Percentiles rank a stretch among this genome's conserved stretches.
Evolutionary conservation across 2,113 vertebrate genomes (phyloP).

Genomic region (Oostethus manadensis): DNA sequence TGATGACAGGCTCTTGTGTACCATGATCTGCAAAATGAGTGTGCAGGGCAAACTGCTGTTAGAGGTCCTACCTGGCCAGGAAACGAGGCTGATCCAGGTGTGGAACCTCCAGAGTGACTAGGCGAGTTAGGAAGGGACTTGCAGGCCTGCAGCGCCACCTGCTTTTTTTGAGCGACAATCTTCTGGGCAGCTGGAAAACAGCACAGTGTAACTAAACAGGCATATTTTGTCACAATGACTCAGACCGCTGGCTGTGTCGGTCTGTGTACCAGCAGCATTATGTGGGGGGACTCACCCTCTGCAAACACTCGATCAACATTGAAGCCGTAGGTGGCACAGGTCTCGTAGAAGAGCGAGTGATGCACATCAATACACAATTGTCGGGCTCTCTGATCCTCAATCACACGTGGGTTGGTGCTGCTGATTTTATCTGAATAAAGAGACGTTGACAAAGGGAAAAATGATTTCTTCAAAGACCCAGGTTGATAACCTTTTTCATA

Average conservation of each 20-base stretch:
- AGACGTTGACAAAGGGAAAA: background rate
- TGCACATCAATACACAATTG: slow-evolving; percentile 82
- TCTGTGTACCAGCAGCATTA: background rate
- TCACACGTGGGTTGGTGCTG: slow-evolving; percentile 81
- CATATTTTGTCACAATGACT: background rate
- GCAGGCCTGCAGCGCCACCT: slow-evolving; percentile 84
- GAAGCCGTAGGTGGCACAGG: slow-evolving; percentile 93
- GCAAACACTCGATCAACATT: slow-evolving; percentile 91
- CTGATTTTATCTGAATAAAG: slow-evolving; percentile 83
- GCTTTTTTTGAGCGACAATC: slow-evolving; percentile 82
- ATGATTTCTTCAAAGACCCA: too few species aligned
- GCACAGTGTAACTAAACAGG: background rate
- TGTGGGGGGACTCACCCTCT: slow-evolving; percentile 73
- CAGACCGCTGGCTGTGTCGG: background rate
- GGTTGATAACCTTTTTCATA: background rate
- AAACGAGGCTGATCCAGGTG: slow-evolving; percentile 74
- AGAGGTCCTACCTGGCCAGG: slow-evolving; percentile 73
- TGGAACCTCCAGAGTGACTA: slow-evolving; percentile 87
- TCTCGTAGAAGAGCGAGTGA: slow-evolving; percentile 90
- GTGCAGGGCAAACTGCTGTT: background rate
- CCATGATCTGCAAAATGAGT: background rate
- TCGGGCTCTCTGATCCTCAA: slow-evolving; percentile 83
- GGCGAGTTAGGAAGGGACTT: slow-evolving; percentile 93
- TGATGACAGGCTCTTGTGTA: too few species aligned
- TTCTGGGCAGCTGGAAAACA: slow-evolving; percentile 82